Evolutionary conservation across 1,140 invertebrate genomes (phyloP), one percentile per base, ranked within the genome.

Genomic region (Pogonomyrmex barbatus): DNA sequence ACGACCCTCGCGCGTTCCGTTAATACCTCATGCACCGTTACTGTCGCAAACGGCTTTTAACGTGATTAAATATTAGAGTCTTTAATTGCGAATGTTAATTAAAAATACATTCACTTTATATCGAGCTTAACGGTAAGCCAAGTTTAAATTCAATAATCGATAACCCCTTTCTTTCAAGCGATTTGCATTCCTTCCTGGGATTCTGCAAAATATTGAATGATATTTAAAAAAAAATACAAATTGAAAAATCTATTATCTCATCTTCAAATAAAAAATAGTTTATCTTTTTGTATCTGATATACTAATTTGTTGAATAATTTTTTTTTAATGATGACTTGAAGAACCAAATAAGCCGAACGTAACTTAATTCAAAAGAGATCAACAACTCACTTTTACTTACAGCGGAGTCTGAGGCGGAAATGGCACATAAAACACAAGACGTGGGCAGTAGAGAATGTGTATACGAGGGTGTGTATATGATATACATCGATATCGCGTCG

Each of bases 401-500:
- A 58, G 42, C 52, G 2, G 10, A 9, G 39, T 17, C 36, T 42
- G 45, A 39, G 33, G 45, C n/a, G 42, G 42, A 62, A 47, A 6
- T 75, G 68, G 42, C 33, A 73, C 54, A 83, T 58, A 71, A 68
- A 88, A 58, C 50, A 77, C 60, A 70, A 84, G 76, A 52, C 24
- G 47, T 39, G 52, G 39, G 50, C 81, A 89, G 45, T 47, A 33
- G 52, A 63, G 56, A 70, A 86, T 82, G 71, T 86, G 56, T 88
- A 88, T 60, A 88, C 75, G 50, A 47, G 39, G 68, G 78, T 83
- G 78, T 83, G 78, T 88, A 65, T 81, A 87, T 36, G 85, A 82
- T 89, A 81, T 90, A 90, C 86, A 90, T 88, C 89, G 89, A 76
- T 86, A 87, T 90, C 87, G 81, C 71, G 42, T 39, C 75, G 36